These are phyloP conservation scores for Apodemus agrarius DNA, from an alignment of 2,797 vertebrate species.

Conservation along the genomic window DNA sequence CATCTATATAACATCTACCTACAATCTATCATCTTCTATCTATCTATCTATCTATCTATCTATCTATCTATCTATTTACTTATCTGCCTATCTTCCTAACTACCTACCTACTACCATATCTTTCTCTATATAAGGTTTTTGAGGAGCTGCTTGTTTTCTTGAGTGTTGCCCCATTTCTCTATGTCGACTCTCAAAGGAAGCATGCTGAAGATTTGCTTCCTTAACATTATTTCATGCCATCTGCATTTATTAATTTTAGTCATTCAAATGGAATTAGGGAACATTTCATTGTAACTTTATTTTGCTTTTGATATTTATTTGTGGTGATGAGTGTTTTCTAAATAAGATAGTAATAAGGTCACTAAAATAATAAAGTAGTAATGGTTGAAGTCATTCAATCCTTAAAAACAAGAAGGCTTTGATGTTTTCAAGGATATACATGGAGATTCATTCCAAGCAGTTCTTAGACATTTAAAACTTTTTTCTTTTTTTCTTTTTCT, in stretches of 20 bases:
- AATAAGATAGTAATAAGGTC: background rate
- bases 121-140: background rate
- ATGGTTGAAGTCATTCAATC: background rate
- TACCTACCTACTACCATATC: background rate
- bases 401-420: background rate
- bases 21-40: background rate
- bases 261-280: background rate
- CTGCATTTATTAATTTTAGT: background rate
- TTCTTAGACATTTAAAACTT: background rate
- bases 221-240: background rate
- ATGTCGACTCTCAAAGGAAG: background rate
- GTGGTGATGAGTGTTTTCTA: background rate
- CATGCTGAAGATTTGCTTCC: background rate
- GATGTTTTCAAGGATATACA: background rate
- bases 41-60: background rate
- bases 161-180: background rate
- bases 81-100: background rate
- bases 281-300: background rate
- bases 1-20: background rate
- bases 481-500: no score
- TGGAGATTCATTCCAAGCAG: background rate
- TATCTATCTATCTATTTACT: background rate
- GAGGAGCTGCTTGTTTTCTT: background rate
- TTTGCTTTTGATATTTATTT: background rate
- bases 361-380: background rate